Base-by-base conservation (phyloP, 2,888 invertebrate genomes). In the Apamea anceps region DNA sequence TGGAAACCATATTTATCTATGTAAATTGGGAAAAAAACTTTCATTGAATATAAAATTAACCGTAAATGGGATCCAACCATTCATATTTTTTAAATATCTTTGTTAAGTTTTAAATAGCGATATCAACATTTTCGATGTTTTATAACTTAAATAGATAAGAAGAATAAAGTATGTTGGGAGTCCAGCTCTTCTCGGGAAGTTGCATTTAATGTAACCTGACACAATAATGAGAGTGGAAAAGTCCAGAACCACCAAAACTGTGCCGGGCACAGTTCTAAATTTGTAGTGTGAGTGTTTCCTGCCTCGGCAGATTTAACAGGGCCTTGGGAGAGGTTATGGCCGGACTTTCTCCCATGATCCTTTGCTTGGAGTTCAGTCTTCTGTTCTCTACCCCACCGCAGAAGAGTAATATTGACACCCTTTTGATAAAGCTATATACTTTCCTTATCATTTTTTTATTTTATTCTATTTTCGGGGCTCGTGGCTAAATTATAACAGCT, bases 341-440 rank as follows among this genome's bases (percentile, higher is more conserved):
- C 92, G 88, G 89, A 89, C 89, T 86, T 7, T 94, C 95, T 95
- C 89, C 92, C 90, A 79, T 37, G 72, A 73, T 80, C 82, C 86
- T 74, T 70, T 89, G 91, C 92, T 88, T 88, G 89, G 95, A 96
- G 95, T 95, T 94, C 95, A 95, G 95, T 92, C 75, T 92, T 91
- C 95, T 95, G 96, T 94, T 95, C 96, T 96, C 96, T 81, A 85
- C 92, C 79, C 87, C 93, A 95, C 96, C 94, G 96, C 63, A 93
- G 95, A 91, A 96, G 95, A 94, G 93, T 88, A 67, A 76, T 3
- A 85, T 95, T 94, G 95, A 95, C 95, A 94, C 90, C 94, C 87
- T 88, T 93, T 94, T 95, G 60, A 37, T 42, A 5, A 42, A n/a
- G 1, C 4, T 7, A 0, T 0, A 48, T 48, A 13, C 13, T 18